Conservation (phyloP, 2,113 vertebrate genomes). For the Trochalopteron elliotii region DNA sequence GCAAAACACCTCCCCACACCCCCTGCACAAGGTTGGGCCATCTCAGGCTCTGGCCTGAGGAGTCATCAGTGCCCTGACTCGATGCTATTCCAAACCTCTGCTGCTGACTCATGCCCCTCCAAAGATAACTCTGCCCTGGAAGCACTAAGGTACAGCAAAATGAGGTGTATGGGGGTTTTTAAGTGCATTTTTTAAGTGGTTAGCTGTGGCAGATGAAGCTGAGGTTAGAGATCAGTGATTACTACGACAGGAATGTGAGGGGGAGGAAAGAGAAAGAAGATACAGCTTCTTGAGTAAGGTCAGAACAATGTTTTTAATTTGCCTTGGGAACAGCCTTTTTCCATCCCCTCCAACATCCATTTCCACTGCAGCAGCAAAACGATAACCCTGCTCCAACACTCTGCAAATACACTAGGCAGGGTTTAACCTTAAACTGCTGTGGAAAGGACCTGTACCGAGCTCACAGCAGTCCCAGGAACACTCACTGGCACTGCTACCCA, state of each 20-base stretch:
- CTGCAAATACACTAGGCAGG: not conserved
- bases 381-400: not conserved
- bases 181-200: not conserved
- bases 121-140: not conserved
- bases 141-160: not conserved
- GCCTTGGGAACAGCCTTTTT: slow-evolving; percentile 17
- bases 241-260: slow-evolving; percentile 55
- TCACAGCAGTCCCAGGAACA: not conserved
- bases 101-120: not conserved
- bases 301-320: slow-evolving; percentile 57
- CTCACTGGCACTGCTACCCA: not conserved
- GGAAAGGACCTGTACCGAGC: not conserved
- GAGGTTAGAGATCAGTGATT: slow-evolving; percentile 61
- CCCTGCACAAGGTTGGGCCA: not conserved
- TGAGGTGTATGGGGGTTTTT: not conserved
- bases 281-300: slow-evolving; percentile 41
- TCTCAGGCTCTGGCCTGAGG: not conserved
- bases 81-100: not conserved
- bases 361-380: not conserved
- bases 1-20: slow-evolving; percentile 1
- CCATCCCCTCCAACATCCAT: not conserved
- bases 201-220: slow-evolving; percentile 16
- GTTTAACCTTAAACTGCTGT: not conserved
- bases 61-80: not conserved
- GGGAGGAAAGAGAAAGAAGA: slow-evolving; percentile 50